phyloP scores from a whole-genome alignment of 1,140 invertebrate species.

The Zaprionus capensis region DNA sequence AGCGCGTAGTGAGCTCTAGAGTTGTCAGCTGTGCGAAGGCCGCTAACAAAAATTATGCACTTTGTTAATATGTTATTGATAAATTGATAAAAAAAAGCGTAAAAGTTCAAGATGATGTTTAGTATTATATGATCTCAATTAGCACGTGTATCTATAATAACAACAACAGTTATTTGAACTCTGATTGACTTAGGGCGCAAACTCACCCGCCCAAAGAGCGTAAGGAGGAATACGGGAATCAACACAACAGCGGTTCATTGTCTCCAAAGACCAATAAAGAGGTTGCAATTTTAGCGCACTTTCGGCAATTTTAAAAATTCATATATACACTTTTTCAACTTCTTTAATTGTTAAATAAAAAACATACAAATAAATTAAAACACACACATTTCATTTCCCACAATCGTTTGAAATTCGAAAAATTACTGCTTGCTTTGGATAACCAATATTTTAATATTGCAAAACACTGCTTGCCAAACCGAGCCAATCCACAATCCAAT shows the following conservation, averaged over 20 bases:
- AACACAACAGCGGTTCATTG: constrained; percentile 13
- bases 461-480: too few relatives aligned
- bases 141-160: background rate
- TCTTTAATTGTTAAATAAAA: too few relatives aligned
- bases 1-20: constrained; percentile 22
- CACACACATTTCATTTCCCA: too few relatives aligned
- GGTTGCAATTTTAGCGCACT: background rate
- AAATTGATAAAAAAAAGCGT: background rate
- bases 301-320: too few relatives aligned
- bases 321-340: too few relatives aligned
- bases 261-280: background rate
- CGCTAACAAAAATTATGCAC: background rate
- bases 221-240: constrained; percentile 22
- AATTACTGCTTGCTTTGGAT: too few relatives aligned
- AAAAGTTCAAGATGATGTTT: background rate
- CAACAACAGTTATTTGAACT: constrained; percentile 9
- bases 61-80: background rate
- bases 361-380: too few relatives aligned
- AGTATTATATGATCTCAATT: background rate
- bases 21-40: constrained; percentile 47
- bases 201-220: constrained; percentile 37
- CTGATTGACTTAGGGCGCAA: constrained; percentile 23
- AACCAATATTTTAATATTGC: too few relatives aligned
- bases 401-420: too few relatives aligned
- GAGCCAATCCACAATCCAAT: too few relatives aligned